Evolutionary conservation across 2,113 vertebrate genomes (phyloP), one percentile per base, ranked within the genome.

Genomic region (Syngnathus floridae): DNA sequence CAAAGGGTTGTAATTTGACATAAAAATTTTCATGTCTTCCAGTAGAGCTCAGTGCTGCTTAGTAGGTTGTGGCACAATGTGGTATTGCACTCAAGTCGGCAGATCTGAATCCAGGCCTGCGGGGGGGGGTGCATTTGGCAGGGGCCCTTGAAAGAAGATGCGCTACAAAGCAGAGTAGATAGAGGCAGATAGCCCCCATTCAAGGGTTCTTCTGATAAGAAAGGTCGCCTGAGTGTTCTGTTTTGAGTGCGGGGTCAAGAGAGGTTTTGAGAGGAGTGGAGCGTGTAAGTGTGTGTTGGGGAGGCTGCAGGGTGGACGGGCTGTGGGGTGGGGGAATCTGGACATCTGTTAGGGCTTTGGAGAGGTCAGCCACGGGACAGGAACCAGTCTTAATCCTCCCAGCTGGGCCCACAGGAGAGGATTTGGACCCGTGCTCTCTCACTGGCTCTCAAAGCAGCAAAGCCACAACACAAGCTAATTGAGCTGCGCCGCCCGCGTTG

Each of bases 311-410:
- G 54, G 64, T 62, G 68, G 22, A 7, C 16, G 64, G 19, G 17
- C 61, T 14, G 73, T 4, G n/a, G 26, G 63, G 40, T 45, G 60
- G 78, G 73, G 56, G 69, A 67, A 68, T 82, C 76, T 70, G 80
- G 86, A 88, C 89, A 89, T 90, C 88, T 91, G 88, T 65, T 76
- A 76, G 70, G 76, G 86, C 83, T 90, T 88, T 87, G 80, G 84
- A 82, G 89, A 84, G 89, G 86, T 91, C 90, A 91, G 73, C 79
- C 84, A 86, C 71, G 73, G 86, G 87, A 90, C 88, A 89, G 88
- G 83, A 87, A 87, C 82, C 77, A 77, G 75, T 84, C 74, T 84
- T 90, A 90, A 90, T 90, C 89, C 85, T 62, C 71, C 79, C 81
- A 85, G 83, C 82, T 84, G 82, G 84, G 79, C 65, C 74, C 58